Evolutionary conservation across 2,797 vertebrate species (phyloP), one percentile per base, ranked within the genome.

Genomic region (Setipinna tenuifilis): DNA sequence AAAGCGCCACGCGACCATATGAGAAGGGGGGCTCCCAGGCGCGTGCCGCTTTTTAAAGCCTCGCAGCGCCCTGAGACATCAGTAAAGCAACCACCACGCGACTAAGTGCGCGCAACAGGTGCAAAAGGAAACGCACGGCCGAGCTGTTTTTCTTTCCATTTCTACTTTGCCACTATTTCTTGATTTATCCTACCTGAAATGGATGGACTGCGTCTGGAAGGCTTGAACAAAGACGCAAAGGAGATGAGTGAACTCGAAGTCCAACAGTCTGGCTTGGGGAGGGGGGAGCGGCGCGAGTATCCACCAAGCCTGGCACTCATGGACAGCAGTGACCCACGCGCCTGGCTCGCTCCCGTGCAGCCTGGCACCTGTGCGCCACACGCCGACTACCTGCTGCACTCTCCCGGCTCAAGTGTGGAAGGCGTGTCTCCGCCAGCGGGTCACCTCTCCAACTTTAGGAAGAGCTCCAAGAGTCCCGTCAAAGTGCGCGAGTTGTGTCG

Each of bases 41-140:
- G 98, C 97, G 98, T 98, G 98, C 97, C 98, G 97, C 97, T 96
- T 97, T 97, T 98, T 98, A 98, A 98, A 96, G 95, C 93, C 93
- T 95, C 95, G 95, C 95, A 87, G 95, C 95, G 95, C 94, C 95
- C 95, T 89, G 93, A 95, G 97, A 96, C 96, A 96, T 94, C 95
- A 96, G 96, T 97, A 97, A 96, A 95, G 96, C 93, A 95, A 93
- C 92, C 92, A 91, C 95, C 95, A 95, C 95, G 96, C 96, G 95
- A 96, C 95, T 90, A 65, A 88, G 94, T 90, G 94, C 89, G 89
- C 86, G 89, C 87, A 86, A 87, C 86, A 92, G 90, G 91, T 87
- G 92, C 83, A 89, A 88, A 87, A 86, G 19, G 87, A 7, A 88
- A 82, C 62, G 16, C 87, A 87, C 85, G 83, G 61, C 84, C 31